phyloP scores from a whole-genome alignment of 1,140 invertebrate species.

The Brachystomella parvula region DNA sequence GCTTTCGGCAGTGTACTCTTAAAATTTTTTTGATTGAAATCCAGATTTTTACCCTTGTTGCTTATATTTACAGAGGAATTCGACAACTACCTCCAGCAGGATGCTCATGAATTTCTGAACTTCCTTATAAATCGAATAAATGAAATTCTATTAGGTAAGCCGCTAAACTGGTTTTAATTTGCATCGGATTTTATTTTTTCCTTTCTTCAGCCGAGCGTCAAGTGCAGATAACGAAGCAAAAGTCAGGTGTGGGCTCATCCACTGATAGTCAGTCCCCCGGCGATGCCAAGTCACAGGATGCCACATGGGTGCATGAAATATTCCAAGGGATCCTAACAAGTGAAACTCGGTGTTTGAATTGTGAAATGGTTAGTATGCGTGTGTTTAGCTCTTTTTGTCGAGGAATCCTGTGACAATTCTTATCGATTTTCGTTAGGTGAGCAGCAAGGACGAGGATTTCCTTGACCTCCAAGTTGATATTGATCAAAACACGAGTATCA shows the following conservation, averaged over 20 bases:
- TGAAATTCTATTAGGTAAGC: constrained; percentile 80
- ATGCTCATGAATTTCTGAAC: constrained; percentile 99
- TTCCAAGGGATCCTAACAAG: constrained; percentile 99
- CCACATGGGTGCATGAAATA: constrained; percentile 99
- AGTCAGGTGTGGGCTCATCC: constrained; percentile 9
- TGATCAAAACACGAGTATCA: constrained; percentile 98
- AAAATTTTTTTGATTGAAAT: constrained; percentile 13
- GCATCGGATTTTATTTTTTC: background rate
- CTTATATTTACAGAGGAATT: constrained; percentile 75
- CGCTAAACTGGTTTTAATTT: constrained; percentile 3
- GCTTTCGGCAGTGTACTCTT: constrained; percentile 9
- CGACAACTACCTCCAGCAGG: constrained; percentile 99
- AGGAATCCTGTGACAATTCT: background rate
- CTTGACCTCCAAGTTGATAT: constrained; percentile 98
- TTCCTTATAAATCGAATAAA: constrained; percentile 96
- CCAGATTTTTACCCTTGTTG: constrained; percentile 12
- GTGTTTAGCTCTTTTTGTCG: background rate
- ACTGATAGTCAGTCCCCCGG: background rate
- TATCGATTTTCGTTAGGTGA: constrained; percentile 49
- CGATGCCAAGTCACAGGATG: constrained; percentile 58
- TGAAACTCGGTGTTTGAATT: constrained; percentile 97
- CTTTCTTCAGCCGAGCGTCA: constrained; percentile 64
- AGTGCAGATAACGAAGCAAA: constrained; percentile 46
- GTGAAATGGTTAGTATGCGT: constrained; percentile 73
- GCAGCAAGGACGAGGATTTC: constrained; percentile 99